Evolutionary conservation across 2,888 invertebrate species (phyloP), one percentile per base, ranked within the genome.

Genomic region (Caenorhabditis sulstoni): DNA sequence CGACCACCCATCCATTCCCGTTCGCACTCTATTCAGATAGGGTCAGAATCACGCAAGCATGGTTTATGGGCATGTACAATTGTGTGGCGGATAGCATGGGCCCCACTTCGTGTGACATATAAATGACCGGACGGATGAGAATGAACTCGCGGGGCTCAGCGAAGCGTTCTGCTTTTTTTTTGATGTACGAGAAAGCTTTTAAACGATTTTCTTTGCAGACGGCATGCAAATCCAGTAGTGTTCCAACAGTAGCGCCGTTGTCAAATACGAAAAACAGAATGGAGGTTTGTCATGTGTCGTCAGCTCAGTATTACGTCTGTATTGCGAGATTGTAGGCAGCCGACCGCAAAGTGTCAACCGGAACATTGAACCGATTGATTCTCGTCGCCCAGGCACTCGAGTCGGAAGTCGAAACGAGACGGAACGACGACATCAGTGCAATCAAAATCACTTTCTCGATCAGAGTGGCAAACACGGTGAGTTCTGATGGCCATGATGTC

Each of bases 371-470:
- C 64, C 81, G 89, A 50, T 73, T 89, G 37, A 88, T 89, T 29
- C 79, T 89, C 14, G 89, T 89, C 11, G 88, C 89, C 0, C 88
- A 89, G 62, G 88, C 88, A 1, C 68, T 89, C 7, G 88, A 89
- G 61, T 81, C 82, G 9, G 88, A 89, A 65, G 88, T 89, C 20
- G 88, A 88, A 77, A 82, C 79, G n/a, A 74, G 87, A 61, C 67
- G 87, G 37, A 82, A 86, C 57, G 85, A 83, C 71, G 88, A 87
- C 45, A 81, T 88, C 29, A 87, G 85, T 53, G 88, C 87, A 12
- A 82, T 84, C 7, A 86, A 88, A 62, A 87, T 88, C 58, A 86
- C 88, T n/a, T 81, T 85, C 39, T 87, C 86, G 5, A 83, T 89
- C 8, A 68, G 88, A 35, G 87, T 87, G 81, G 88, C 88, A 11